Percentiles rank a stretch among this genome's conserved stretches.
Conservation (phyloP, 2,113 vertebrate genomes). For the Lanius collurio region DNA sequence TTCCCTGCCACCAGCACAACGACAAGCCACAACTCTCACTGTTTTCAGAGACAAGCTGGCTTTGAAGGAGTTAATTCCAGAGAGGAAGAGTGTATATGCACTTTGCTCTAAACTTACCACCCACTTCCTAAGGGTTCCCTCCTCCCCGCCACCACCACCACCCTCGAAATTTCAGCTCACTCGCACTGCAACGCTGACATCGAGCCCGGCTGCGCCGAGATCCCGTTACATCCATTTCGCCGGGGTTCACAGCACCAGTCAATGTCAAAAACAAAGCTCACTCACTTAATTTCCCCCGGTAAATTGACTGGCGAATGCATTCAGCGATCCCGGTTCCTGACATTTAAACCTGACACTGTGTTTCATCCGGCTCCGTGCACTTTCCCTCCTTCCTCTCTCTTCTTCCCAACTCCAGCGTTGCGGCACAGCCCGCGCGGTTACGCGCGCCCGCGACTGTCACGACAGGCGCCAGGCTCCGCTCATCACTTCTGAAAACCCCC, state of each 20-base stretch:
- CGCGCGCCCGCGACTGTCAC: conserved; percentile 19
- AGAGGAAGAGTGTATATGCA: conserved; percentile 74
- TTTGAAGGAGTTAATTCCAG: conserved; percentile 76
- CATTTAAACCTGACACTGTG: neutral
- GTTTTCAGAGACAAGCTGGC: neutral
- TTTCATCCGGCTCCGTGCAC: neutral
- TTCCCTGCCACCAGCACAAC: neutral
- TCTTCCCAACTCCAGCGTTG: conserved; percentile 29
- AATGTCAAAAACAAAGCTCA: conserved; percentile 57
- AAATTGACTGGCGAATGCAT: conserved; percentile 60
- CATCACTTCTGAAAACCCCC: neutral
- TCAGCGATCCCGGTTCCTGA: neutral
- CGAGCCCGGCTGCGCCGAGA: conserved; percentile 56
- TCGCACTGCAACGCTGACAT: conserved; percentile 34
- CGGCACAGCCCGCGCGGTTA: neutral
- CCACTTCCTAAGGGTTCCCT: conserved; percentile 75
- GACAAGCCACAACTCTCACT: neutral
- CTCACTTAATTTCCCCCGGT: conserved; percentile 68
- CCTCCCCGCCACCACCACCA: conserved; percentile 48
- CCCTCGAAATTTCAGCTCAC: conserved; percentile 1
- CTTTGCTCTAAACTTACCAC: conserved; percentile 81
- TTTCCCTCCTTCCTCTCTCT: neutral
- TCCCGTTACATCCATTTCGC: conserved; percentile 45
- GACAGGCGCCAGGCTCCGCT: neutral
- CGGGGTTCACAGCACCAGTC: neutral